Evolutionary conservation across 1,140 invertebrate genomes (phyloP), one percentile per base, ranked within the genome.

Genomic region (Bactericera cockerelli): DNA sequence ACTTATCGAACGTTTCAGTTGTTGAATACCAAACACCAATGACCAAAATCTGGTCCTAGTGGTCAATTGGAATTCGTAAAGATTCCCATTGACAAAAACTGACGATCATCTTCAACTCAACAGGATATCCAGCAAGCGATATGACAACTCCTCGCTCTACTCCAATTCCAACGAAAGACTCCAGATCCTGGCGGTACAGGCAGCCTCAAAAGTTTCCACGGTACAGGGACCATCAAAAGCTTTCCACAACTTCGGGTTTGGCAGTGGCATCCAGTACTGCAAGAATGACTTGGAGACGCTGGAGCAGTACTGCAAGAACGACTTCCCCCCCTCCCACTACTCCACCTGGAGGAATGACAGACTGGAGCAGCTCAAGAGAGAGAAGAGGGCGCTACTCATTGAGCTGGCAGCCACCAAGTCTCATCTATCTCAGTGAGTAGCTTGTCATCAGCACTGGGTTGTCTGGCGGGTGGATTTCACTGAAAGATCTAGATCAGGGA

Each of bases 81-180:
- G n/a, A n/a, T n/a, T n/a, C n/a, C n/a, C n/a, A n/a, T n/a, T n/a
- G n/a, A n/a, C n/a, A n/a, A n/a, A n/a, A n/a, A n/a, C n/a, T n/a
- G n/a, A n/a, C n/a, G n/a, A n/a, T n/a, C n/a, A n/a, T n/a, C n/a
- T n/a, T n/a, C n/a, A n/a, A n/a, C 22, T 16, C 19, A 10, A 19
- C 42, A 49, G 42, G 4, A 49, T 49, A 49, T 49, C 42, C 4
- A 49, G 19, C 22, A 49, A 49, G 19, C n/a, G 42, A n/a, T 10
- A 49, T 49, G 42, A 49, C 22, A 49, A 49, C 22, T 22, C 22
- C 4, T 49, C 42, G n/a, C 22, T 49, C n/a, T 49, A 49, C n/a
- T 49, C 42, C n/a, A 49, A 49, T n/a, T 49, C 42, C 6, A 49
- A 49, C n/a, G 42, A 49, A n/a, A 49, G 42, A 49, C 42, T 49